These are phyloP conservation scores for Pseudopodoces humilis DNA, from an alignment of 2,113 vertebrate species.

Conservation along the genomic window DNA sequence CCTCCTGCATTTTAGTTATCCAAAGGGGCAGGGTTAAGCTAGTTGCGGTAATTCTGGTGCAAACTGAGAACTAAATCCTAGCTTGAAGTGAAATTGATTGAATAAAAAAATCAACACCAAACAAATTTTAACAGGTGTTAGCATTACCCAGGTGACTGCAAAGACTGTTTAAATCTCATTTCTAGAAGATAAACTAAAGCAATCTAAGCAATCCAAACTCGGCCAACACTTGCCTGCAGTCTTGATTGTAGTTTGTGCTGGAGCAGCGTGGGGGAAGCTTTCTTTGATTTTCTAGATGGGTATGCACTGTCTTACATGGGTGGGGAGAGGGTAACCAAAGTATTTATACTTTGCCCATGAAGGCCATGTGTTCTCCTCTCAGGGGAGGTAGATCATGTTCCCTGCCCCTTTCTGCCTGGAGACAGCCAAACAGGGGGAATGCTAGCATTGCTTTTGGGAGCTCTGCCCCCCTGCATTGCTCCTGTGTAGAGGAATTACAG, in stretches of 20 bases:
- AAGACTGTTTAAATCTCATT: neutral
- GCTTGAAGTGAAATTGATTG: neutral
- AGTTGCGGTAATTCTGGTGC: neutral
- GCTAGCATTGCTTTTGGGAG: neutral
- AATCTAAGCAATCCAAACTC: neutral
- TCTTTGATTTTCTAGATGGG: neutral
- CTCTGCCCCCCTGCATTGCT: neutral
- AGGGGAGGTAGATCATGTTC: neutral
- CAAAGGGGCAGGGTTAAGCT: neutral
- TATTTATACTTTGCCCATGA: neutral
- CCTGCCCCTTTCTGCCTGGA: neutral
- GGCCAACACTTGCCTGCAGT: neutral
- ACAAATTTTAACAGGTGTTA: neutral
- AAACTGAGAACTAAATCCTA: neutral
- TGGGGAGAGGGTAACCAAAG: neutral
- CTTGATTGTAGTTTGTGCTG: neutral
- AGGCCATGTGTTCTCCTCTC: too few species aligned
- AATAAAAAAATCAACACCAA: neutral
- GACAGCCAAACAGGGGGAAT: neutral
- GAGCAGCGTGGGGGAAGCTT: neutral
- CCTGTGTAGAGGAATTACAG: neutral
- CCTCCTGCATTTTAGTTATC: neutral
- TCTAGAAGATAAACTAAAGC: neutral
- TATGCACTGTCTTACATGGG: fast-evolving
- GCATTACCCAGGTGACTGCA: neutral